Percentiles rank a stretch among this genome's conserved stretches.
Evolutionary conservation across 2,797 vertebrate species (phyloP).

Genomic region (Chromobotia macracanthus): DNA sequence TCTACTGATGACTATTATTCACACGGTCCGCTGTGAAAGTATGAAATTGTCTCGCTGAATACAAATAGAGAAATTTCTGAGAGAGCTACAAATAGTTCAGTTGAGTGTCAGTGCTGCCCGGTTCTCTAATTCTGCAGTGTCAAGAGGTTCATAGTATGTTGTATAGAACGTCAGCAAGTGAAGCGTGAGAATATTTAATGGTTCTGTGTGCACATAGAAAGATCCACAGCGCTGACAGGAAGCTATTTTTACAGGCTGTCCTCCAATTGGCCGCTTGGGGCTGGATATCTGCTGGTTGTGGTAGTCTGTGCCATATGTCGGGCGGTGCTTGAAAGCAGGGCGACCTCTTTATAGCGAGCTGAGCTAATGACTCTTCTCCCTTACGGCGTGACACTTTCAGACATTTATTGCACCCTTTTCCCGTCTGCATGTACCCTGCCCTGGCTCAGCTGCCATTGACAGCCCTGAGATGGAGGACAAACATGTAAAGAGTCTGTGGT

Average conservation of each 20-base stretch:
- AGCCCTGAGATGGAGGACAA: constrained; percentile 57
- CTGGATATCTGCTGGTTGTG: constrained; percentile 27
- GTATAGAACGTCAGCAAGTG: constrained; percentile 16
- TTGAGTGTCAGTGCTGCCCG: constrained; percentile 16
- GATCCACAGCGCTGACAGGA: constrained; percentile 36
- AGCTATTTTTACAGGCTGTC: constrained; percentile 50
- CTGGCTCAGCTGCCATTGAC: constrained; percentile 33
- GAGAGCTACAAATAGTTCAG: constrained; percentile 45
- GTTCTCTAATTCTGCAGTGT: constrained; percentile 49
- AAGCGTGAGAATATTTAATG: constrained; percentile 26
- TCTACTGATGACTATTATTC: constrained; percentile 46
- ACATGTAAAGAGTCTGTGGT: constrained; percentile 60
- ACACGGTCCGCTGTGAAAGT: constrained; percentile 34
- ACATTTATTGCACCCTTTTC: constrained; percentile 39
- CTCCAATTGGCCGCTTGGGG: constrained; percentile 40
- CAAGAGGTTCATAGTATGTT: constrained; percentile 32
- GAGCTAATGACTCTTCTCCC: constrained; percentile 66
- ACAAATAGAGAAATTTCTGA: constrained; percentile 45
- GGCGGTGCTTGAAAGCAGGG: constrained; percentile 58
- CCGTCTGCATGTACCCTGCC: constrained; percentile 41
- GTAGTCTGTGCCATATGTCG: constrained; percentile 45
- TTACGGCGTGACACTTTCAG: constrained; percentile 63
- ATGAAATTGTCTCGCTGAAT: constrained; percentile 37
- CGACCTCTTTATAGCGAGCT: constrained; percentile 54
- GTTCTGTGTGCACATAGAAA: constrained; percentile 20